Conservation (phyloP, 2,113 vertebrate genomes). For the Talpa occidentalis region DNA sequence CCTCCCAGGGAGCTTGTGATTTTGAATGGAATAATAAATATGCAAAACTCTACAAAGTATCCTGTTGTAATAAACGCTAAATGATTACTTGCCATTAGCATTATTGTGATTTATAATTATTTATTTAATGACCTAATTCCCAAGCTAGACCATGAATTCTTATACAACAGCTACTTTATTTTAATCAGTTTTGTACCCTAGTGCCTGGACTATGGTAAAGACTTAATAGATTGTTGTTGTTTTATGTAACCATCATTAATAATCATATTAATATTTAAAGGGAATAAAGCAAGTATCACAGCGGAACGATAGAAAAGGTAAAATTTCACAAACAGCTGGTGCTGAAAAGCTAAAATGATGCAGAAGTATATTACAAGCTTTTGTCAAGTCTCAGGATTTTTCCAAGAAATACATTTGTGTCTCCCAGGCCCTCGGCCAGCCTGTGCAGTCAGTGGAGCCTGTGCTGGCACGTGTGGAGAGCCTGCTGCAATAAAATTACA, state of each 20-base stretch:
- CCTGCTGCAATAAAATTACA: constrained; percentile 18
- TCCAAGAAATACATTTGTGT: constrained; percentile 1
- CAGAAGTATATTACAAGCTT: background rate
- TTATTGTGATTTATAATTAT: constrained; percentile 2
- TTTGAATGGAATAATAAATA: background rate
- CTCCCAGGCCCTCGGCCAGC: background rate
- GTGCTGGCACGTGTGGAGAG: background rate
- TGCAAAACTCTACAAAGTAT: background rate
- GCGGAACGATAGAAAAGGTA: background rate
- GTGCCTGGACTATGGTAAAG: background rate
- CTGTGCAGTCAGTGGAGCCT: background rate
- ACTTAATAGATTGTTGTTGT: background rate
- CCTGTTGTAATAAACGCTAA: background rate
- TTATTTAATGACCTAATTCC: background rate
- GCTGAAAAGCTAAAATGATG: background rate
- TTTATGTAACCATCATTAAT: background rate
- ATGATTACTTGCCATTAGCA: background rate
- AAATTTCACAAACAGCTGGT: background rate
- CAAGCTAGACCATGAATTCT: background rate
- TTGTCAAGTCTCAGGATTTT: constrained; percentile 1
- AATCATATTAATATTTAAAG: background rate
- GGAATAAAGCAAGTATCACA: background rate
- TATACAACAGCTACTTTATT: background rate
- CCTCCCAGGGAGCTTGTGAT: background rate
- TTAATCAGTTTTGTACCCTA: background rate